Percentiles rank a stretch among this genome's conserved stretches.
Evolutionary conservation across 2,888 invertebrate species (phyloP).

Genomic region (Aleiodes testaceus): DNA sequence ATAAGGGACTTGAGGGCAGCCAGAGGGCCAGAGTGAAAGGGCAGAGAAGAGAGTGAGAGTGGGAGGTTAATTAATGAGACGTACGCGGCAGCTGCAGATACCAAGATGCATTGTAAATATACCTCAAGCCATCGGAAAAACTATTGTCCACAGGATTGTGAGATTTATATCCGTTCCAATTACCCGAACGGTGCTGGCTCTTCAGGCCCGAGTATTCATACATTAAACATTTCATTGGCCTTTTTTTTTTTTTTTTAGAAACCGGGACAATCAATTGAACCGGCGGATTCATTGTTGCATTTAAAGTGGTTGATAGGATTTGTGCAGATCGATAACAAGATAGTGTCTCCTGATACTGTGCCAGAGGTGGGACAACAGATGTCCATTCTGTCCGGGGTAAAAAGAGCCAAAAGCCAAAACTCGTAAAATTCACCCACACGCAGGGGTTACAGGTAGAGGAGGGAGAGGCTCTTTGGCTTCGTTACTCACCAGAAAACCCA

Average conservation of each 20-base stretch:
- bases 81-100: slow-evolving; percentile 69
- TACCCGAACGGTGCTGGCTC: slow-evolving; percentile 58
- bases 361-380: slow-evolving; percentile 57
- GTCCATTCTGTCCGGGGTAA: slow-evolving; percentile 45
- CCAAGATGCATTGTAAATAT: slow-evolving; percentile 69
- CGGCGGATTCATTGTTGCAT: slow-evolving; percentile 33
- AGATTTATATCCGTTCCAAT: slow-evolving; percentile 71
- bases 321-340: slow-evolving; percentile 6
- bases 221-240: slow-evolving; percentile 15
- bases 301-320: slow-evolving; percentile 46
- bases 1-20: slow-evolving; percentile 45
- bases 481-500: slow-evolving; percentile 51
- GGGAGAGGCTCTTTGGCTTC: slow-evolving; percentile 29
- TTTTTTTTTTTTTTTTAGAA: slow-evolving; percentile 33
- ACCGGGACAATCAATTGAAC: slow-evolving; percentile 26
- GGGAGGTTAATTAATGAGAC: slow-evolving; percentile 71
- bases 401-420: slow-evolving; percentile 38
- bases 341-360: slow-evolving; percentile 45
- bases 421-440: slow-evolving; percentile 62
- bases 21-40: slow-evolving; percentile 45
- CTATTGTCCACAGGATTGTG: slow-evolving; percentile 65
- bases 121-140: slow-evolving; percentile 60
- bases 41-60: slow-evolving; percentile 45
- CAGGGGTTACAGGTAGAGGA: background rate
- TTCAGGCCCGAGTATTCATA: background rate